Percentiles rank a stretch among this genome's conserved stretches.
Evolutionary conservation across 2,797 vertebrate species (phyloP).

Genomic region (Argya squamiceps): DNA sequence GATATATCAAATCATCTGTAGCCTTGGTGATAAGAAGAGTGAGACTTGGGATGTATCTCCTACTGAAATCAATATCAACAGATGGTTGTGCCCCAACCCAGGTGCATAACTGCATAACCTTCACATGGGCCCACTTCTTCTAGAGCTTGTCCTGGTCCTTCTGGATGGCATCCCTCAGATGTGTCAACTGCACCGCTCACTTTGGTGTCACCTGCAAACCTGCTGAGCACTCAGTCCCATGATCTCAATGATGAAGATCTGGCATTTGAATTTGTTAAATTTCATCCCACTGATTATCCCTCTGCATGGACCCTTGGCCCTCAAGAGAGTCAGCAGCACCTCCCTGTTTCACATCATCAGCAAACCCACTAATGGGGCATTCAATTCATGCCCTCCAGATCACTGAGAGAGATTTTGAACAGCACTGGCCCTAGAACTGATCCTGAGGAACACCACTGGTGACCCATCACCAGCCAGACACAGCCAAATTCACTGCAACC

Average conservation of each 20-base stretch:
- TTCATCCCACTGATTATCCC: background rate
- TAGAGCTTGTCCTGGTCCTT: background rate
- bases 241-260: background rate
- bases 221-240: background rate
- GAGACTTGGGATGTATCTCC: background rate
- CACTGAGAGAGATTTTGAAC: background rate
- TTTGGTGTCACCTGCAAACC: background rate
- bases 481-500: background rate
- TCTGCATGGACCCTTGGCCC: background rate
- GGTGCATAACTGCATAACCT: background rate
- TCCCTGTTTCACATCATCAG: background rate
- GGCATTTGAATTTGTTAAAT: background rate
- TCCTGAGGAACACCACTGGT: accelerated
- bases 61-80: background rate
- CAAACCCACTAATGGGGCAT: background rate
- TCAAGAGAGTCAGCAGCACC: background rate
- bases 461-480: accelerated
- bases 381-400: background rate
- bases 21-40: background rate
- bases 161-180: background rate
- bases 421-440: background rate
- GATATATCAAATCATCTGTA: background rate
- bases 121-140: background rate
- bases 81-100: background rate
- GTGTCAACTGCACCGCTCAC: background rate